These are phyloP conservation scores for Ammospiza caudacuta DNA, from an alignment of 2,113 vertebrate species.

Conservation along the genomic window DNA sequence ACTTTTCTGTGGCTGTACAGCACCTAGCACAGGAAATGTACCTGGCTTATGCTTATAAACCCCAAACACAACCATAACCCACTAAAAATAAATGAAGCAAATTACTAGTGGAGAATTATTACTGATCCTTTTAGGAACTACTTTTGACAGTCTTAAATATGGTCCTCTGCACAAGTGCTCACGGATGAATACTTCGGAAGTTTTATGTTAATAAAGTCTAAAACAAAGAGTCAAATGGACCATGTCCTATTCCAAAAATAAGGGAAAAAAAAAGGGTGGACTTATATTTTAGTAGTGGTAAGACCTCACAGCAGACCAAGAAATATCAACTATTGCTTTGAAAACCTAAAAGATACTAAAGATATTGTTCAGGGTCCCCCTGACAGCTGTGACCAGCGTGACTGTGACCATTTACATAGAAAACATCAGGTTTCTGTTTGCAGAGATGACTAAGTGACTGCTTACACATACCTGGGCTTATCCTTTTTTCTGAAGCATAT, in stretches of 20 bases:
- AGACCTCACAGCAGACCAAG: neutral
- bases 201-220: neutral
- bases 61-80: neutral
- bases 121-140: neutral
- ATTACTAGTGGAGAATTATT: neutral
- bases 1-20: neutral
- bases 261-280: neutral
- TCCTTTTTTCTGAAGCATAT: neutral
- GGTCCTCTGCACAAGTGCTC: neutral
- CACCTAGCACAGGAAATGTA: neutral
- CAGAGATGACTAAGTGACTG: neutral
- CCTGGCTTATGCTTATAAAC: neutral
- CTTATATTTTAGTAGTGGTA: neutral
- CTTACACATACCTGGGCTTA: neutral
- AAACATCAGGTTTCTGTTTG: neutral
- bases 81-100: neutral
- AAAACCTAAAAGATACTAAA: neutral
- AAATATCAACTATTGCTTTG: neutral
- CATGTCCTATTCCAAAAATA: neutral
- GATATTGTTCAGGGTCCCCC: neutral
- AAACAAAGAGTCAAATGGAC: neutral
- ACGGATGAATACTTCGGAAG: neutral
- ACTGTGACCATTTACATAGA: neutral
- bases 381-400: neutral
- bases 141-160: neutral